Conservation (phyloP, 1,140 invertebrate species). For the Drosophila guanche region DNA sequence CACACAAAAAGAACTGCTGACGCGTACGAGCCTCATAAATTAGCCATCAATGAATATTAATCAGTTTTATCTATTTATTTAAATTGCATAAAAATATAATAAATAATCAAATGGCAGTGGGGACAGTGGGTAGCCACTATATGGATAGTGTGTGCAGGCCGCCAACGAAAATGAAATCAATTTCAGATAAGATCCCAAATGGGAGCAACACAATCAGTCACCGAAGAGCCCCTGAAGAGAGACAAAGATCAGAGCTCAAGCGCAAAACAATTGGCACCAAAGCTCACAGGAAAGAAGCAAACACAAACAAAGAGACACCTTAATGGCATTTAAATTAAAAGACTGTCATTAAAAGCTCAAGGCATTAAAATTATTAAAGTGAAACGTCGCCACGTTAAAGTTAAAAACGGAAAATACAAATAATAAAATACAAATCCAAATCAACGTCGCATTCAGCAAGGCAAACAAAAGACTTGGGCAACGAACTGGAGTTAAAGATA, state of each 20-base stretch:
- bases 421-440: slow-evolving; percentile 50
- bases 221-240: slow-evolving; percentile 25
- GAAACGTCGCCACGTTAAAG: slow-evolving; percentile 56
- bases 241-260: slow-evolving; percentile 23
- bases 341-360: slow-evolving; percentile 49
- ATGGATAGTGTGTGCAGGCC: slow-evolving; percentile 26
- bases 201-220: slow-evolving; percentile 44
- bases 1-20: slow-evolving; percentile 14
- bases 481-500: slow-evolving; percentile 38
- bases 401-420: slow-evolving; percentile 42
- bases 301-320: slow-evolving; percentile 35
- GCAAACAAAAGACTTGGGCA: slow-evolving; percentile 57
- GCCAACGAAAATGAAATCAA: slow-evolving; percentile 50
- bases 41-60: slow-evolving; percentile 69
- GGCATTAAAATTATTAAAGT: slow-evolving; percentile 65
- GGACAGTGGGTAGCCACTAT: slow-evolving; percentile 26
- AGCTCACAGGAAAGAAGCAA: slow-evolving; percentile 18
- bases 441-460: slow-evolving; percentile 49
- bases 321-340: slow-evolving; percentile 62
- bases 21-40: slow-evolving; percentile 51
- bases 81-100: slow-evolving; percentile 60
- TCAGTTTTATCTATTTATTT: slow-evolving; percentile 65
- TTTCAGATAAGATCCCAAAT: slow-evolving; percentile 52
- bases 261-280: slow-evolving; percentile 30
- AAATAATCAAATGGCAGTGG: slow-evolving; percentile 36